These are phyloP conservation scores for Conomelus anceps DNA, from an alignment of 2,888 invertebrate genomes.

Conservation along the genomic window DNA sequence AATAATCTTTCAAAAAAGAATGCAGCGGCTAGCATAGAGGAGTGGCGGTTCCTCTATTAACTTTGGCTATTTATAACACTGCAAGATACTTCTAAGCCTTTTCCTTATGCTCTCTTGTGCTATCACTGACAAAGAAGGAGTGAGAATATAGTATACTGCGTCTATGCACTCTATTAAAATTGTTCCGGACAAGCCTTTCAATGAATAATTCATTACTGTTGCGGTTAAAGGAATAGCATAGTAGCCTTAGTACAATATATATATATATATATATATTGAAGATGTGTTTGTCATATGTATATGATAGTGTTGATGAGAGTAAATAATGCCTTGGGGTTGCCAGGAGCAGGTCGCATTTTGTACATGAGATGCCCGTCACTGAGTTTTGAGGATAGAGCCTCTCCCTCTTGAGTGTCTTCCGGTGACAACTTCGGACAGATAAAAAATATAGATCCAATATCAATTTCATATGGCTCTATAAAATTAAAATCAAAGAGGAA, in stretches of 20 bases:
- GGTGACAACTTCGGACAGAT: no score
- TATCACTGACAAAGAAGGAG: not conserved
- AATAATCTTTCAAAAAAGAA: not conserved
- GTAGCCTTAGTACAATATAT: not conserved
- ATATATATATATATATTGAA: no score
- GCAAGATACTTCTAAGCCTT: not conserved
- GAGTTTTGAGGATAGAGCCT: not conserved
- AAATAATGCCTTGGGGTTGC: not conserved
- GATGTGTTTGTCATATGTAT: not conserved
- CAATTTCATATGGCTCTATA: no score
- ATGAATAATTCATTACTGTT: not conserved
- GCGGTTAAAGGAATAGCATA: not conserved
- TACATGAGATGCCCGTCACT: not conserved
- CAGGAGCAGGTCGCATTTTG: not conserved
- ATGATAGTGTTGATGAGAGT: not conserved
- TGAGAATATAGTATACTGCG: not conserved
- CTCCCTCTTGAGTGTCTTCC: not conserved
- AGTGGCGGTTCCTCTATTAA: not conserved
- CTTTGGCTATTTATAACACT: not conserved
- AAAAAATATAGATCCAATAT: no score
- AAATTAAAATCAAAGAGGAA: no score
- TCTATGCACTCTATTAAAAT: not conserved
- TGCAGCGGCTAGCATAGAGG: not conserved
- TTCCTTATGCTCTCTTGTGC: not conserved
- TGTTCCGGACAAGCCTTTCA: not conserved